Evolutionary conservation across 2,113 vertebrate species (phyloP), one percentile per base, ranked within the genome.

Genomic region (Cichladusa arquata): DNA sequence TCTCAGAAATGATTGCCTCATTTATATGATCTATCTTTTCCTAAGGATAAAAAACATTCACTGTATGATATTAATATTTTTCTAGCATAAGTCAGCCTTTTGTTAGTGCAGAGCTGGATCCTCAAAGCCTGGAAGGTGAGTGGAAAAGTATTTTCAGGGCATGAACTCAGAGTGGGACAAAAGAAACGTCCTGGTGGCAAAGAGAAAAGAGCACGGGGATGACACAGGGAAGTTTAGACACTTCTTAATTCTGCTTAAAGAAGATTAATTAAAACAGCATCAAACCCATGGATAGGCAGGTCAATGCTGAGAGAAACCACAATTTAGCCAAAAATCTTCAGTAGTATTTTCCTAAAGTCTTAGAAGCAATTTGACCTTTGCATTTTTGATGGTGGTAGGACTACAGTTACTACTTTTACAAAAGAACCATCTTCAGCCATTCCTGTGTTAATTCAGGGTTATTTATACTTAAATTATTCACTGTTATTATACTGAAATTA

Each of bases 1-100:
- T 80, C 78, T 86, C 54, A 74, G 51, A 81, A 62, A 34, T 83
- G 90, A 95, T 50, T 81, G 45, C 54, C 74, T 94, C 86, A 62
- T 86, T 94, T 93, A 60, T 61, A 61, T 67, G 44, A 94, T 48
- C 29, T 86, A 45, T 82, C 66, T 77, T 80, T 62, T 88, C n/a
- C 20, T 33, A 57, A 76, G 48, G 18, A 38, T 44, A 16, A 25
- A 57, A 62, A 47, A 81, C 47, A 18, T 4, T 9, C 45, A 56
- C 24, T 57, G 9, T 22, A 18, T 34, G 23, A 53, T 54, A 88
- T 61, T 86, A 83, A 89, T 16, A 60, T 81, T 92, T 90, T 80
- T 64, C 81, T 80, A 33, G 16, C 38, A 28, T 70, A 86, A 66
- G 48, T 81, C 67, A 87, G 34, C 45, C 18, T 62, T 64, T 82